phyloP scores from a whole-genome alignment of 1,140 invertebrate genomes.

The Pantala flavescens region DNA sequence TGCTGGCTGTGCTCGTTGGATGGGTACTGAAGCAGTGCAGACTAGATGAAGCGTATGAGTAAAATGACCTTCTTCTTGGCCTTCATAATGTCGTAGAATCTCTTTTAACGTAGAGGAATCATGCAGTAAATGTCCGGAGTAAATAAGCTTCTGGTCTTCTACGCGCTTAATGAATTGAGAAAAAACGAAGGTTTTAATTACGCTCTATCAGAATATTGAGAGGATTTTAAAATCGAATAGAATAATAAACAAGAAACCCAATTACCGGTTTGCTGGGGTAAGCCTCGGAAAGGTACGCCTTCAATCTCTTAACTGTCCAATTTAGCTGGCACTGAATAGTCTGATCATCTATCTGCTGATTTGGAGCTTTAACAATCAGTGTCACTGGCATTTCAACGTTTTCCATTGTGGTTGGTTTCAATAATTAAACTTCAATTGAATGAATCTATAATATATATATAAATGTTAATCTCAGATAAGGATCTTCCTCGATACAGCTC shows the following conservation, averaged over 20 bases:
- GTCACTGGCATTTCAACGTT: constrained; percentile 40
- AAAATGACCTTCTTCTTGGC: constrained; percentile 55
- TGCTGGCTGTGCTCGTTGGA: not conserved
- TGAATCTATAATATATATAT: too few relatives aligned
- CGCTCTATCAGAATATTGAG: not conserved
- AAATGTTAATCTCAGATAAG: too few relatives aligned
- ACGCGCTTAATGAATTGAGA: constrained; percentile 47
- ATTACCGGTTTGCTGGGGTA: constrained; percentile 86
- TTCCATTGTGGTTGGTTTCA: not conserved
- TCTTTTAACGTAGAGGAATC: constrained; percentile 69
- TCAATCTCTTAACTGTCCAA: constrained; percentile 77
- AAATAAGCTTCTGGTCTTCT: constrained; percentile 77
- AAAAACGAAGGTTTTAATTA: not conserved
- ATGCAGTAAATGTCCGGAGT: constrained; percentile 74
- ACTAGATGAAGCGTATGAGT: constrained; percentile 75
- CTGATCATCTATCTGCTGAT: constrained; percentile 80
- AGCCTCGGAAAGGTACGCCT: constrained; percentile 68
- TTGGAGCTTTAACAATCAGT: constrained; percentile 75
- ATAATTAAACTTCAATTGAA: too few relatives aligned
- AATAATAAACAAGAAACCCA: constrained; percentile 24
- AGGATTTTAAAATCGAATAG: constrained; percentile 15
- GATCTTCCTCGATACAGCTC: too few relatives aligned
- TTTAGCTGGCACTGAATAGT: constrained; percentile 65
- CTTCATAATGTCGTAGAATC: constrained; percentile 62
- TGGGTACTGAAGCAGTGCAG: constrained; percentile 41